These are phyloP conservation scores for Brachyrhaphis roseni DNA, from an alignment of 2,797 vertebrate genomes.

Conservation along the genomic window DNA sequence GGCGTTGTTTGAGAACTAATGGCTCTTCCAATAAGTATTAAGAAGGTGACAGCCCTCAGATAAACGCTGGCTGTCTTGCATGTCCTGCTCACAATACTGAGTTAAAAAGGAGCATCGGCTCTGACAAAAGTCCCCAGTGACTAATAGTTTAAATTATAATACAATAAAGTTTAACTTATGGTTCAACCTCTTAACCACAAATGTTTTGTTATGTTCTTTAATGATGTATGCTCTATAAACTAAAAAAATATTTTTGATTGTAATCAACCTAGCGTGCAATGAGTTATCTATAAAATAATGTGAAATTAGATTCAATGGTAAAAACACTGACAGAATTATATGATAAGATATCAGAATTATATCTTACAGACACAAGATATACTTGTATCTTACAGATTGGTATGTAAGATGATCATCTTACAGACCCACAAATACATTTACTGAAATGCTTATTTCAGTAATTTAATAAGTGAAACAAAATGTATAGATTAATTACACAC, in stretches of 20 bases:
- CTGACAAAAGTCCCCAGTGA: constrained; percentile 6
- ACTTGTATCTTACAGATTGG: too few relatives aligned
- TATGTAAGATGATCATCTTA: too few relatives aligned
- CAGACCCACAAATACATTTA: too few relatives aligned
- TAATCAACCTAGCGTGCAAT: background rate
- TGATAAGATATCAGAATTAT: too few relatives aligned
- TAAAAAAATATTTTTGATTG: background rate
- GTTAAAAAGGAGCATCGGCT: background rate
- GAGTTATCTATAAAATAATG: background rate
- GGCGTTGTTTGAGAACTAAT: constrained; percentile 17
- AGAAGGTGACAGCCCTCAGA: constrained; percentile 12
- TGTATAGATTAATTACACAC: background rate
- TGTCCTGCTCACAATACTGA: constrained; percentile 7
- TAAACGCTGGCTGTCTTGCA: constrained; percentile 28
- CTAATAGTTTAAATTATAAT: background rate
- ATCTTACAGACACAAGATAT: too few relatives aligned
- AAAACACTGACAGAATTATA: background rate
- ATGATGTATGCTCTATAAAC: background rate
- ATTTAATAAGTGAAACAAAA: background rate
- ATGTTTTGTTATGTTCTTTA: background rate
- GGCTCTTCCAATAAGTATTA: constrained; percentile 18
- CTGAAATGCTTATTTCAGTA: background rate
- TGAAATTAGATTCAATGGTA: background rate
- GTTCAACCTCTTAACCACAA: background rate
- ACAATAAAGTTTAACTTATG: background rate